Base-by-base conservation (phyloP, 2,797 vertebrate genomes). In the Chelidonichthys spinosus region DNA sequence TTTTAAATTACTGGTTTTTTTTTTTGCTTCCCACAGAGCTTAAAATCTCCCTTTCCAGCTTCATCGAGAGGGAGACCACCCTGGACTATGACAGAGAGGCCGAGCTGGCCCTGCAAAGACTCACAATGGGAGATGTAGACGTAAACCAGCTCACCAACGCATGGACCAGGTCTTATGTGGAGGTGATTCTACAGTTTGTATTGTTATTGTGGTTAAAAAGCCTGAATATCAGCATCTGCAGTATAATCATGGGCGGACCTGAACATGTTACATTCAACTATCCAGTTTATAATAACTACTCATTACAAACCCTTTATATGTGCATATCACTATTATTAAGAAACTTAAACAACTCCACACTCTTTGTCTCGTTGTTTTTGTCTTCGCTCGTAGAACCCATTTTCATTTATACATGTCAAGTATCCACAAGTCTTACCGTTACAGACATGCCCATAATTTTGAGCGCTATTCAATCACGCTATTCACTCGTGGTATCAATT, bases 81-180 rank as follows among this genome's bases (percentile, higher is more conserved):
- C 83, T 90, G 88, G 96, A 97, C 86, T 96, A 93, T 62, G 97
- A 99, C 74, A 87, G 86, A 78, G 95, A 96, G 66, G 96, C 97
- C 3, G 97, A 98, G 84, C 88, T 90, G 25, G 95, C 95, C 9
- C 92, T 99, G 81, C 96, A 97, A 80, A 95, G 94, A 71, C 94
- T 98, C 83, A 92, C 91, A 3, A 90, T 86, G 0, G 96, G 96
- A 72, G 94, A 96, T 58, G 79, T 96, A 2, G 96, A 97, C 33
- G 79, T 97, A 5, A 95, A 97, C 81, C 94, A 95, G 47, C 93
- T 98, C 80, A 92, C 96, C 73, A 94, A 92, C 49, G 80, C 92
- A 0, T 99, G 98, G 98, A 94, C 96, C 84, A 96, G 93, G 91
- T 92, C 95, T 17, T 99, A 99, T 74, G 92, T 93, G 2, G 97